A percentile compares a stretch with the other conserved stretches of the same genome.
phyloP scores from a whole-genome alignment of 2,888 invertebrate genomes.

The Sepioteuthis lessoniana region DNA sequence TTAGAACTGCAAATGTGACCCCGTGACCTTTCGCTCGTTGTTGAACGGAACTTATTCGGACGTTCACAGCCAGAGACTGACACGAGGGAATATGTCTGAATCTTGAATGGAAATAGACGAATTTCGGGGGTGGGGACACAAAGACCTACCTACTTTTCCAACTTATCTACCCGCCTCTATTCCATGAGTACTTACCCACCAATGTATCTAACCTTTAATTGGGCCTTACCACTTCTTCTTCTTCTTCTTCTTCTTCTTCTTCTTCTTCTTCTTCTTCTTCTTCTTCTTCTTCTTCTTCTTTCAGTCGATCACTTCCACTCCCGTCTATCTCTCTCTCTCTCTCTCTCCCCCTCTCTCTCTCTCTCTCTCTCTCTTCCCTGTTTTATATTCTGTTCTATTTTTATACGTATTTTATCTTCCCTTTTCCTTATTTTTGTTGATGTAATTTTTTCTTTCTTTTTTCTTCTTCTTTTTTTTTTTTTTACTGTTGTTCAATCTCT shows the following conservation, averaged over 20 bases:
- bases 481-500: background rate
- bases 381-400: background rate
- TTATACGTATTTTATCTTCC: background rate
- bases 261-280: background rate
- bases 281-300: background rate
- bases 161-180: background rate
- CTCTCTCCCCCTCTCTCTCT: background rate
- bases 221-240: background rate
- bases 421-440: background rate
- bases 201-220: background rate
- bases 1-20: background rate
- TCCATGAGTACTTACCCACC: background rate
- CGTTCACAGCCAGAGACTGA: background rate
- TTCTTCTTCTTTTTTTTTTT: too few species aligned
- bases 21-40: background rate
- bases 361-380: background rate
- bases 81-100: slow-evolving; percentile 6
- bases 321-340: background rate
- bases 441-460: background rate
- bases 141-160: background rate
- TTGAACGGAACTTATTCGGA: background rate
- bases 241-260: background rate
- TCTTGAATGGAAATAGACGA: slow-evolving; percentile 7
- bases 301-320: background rate
- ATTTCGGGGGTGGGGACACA: background rate